Conservation (phyloP, 2,113 vertebrate species). For the Microcebus griseorufus region DNA sequence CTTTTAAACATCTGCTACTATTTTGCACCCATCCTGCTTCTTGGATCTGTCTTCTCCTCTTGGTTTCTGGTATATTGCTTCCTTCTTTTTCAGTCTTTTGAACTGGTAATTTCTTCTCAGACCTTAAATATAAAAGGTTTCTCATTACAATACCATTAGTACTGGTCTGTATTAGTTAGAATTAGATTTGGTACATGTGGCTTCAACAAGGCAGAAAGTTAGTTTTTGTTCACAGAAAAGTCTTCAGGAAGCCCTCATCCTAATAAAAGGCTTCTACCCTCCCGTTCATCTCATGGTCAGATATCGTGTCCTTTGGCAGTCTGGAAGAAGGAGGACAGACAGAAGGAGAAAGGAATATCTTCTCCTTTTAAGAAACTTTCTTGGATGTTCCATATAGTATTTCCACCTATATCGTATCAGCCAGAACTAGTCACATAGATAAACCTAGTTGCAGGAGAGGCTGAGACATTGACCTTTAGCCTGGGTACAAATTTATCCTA, state of each 20-base stretch:
- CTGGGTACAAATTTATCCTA: neutral
- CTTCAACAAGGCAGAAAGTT: neutral
- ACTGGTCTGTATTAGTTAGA: neutral
- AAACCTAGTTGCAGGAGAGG: neutral
- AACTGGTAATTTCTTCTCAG: neutral
- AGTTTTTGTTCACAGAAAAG: neutral
- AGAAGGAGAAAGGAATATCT: neutral
- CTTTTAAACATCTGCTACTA: neutral
- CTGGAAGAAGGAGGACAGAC: neutral
- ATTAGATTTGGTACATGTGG: neutral
- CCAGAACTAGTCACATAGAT: neutral
- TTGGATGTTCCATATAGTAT: neutral
- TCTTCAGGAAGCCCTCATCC: neutral
- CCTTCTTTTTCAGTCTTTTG: neutral
- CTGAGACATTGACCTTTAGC: neutral
- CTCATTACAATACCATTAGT: neutral
- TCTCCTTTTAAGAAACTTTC: neutral
- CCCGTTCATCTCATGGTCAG: neutral
- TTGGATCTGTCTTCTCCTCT: neutral
- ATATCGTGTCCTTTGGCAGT: neutral
- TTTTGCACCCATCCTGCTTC: neutral
- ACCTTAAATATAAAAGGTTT: neutral
- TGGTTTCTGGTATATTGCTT: neutral
- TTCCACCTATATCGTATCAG: neutral
- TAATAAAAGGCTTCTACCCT: neutral